Evolutionary conservation across 1,140 invertebrate species (phyloP), one percentile per base, ranked within the genome.

Genomic region (Arion vulgaris): DNA sequence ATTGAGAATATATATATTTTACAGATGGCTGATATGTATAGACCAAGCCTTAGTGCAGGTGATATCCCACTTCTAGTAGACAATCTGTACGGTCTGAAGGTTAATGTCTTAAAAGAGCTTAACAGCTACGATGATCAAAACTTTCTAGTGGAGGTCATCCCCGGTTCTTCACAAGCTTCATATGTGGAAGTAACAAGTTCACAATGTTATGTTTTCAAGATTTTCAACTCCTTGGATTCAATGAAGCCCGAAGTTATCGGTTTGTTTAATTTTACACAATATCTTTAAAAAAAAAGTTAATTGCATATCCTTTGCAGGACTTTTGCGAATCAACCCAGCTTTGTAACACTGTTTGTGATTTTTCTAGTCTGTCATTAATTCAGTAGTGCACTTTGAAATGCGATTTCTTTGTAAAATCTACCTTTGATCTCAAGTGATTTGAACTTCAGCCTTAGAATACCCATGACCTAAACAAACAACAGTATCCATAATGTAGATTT

Each of bases 191-290:
- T 26, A 41, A 26, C 34, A 36, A 36, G 32, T 76, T 5, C 28
- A 9, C 32, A 26, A 26, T 1, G 57, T 5, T 78, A 62, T 66
- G 51, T 68, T 1, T 36, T 78, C 5, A 78, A 78, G 38, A 34
- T 78, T 41, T 57, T 78, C 32, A 78, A 78, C 62, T 36, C 53
- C 17, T 17, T 78, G n/a, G 76, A 78, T 78, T 78, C 76, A 62
- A 13, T 23, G 76, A 66, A 78, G 17, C 53, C 76, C 39, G 36
- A 66, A 26, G 57, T 78, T 38, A 34, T 68, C 2, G 76, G 76
- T 78, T 17, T 57, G 45, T 77, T 45, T 41, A 13, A 38, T 45
- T 45, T 45, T 7, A 7, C 41, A 45, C 5, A 7, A 45, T n/a
- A n/a, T n/a, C n/a, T n/a, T n/a, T n/a, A n/a, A n/a, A n/a, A n/a